phyloP scores from a whole-genome alignment of 2,888 invertebrate genomes.

The Eucera pruinosa region DNA sequence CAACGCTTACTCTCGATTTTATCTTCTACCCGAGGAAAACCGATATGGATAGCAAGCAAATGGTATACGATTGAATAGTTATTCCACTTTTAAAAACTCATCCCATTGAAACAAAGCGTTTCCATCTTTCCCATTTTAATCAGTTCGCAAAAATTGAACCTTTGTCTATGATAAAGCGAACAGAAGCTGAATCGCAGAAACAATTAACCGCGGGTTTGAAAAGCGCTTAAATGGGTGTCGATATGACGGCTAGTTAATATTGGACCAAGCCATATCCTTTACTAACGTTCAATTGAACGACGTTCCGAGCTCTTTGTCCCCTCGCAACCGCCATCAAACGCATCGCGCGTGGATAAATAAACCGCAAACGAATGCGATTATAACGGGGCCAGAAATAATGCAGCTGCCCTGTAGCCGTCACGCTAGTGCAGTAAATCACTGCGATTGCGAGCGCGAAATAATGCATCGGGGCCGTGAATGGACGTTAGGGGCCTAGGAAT shows the following conservation, averaged over 20 bases:
- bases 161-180: too few species aligned
- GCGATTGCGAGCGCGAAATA: constrained; percentile 38
- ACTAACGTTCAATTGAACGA: constrained; percentile 38
- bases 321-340: constrained; percentile 21
- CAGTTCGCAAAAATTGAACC: too few species aligned
- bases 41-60: too few species aligned
- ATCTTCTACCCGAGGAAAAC: too few species aligned
- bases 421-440: constrained; percentile 42
- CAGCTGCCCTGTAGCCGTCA: constrained; percentile 51
- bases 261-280: constrained; percentile 17
- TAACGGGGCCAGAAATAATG: constrained; percentile 61
- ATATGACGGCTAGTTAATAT: background rate
- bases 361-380: constrained; percentile 59
- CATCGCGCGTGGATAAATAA: constrained; percentile 51
- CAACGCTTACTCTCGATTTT: too few species aligned
- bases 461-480: constrained; percentile 46
- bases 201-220: background rate
- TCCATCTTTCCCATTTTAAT: too few species aligned
- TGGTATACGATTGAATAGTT: too few species aligned
- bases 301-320: constrained; percentile 42
- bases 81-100: too few species aligned
- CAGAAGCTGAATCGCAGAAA: background rate
- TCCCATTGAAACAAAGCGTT: too few species aligned
- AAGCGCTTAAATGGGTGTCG: background rate
- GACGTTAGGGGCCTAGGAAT: constrained; percentile 29